Conservation (phyloP, 92 coral and sea anemone species). For the Montipora capitata region DNA sequence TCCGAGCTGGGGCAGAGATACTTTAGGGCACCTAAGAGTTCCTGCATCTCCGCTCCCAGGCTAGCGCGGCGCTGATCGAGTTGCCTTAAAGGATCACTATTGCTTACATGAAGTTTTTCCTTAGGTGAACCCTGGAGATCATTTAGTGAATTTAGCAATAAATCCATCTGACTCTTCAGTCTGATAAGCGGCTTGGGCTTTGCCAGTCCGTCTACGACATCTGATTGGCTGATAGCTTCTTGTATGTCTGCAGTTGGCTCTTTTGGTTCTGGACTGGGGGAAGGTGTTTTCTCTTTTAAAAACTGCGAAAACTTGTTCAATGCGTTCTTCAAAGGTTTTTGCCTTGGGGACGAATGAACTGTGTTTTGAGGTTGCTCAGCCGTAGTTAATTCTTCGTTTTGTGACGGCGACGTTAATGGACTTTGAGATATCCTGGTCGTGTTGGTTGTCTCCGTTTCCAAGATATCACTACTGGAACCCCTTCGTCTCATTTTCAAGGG, state of each 20-base stretch:
- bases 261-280: constrained; percentile 32
- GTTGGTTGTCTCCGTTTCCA: not conserved
- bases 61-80: constrained; percentile 71
- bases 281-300: constrained; percentile 26
- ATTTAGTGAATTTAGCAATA: constrained; percentile 64
- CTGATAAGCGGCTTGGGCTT: constrained; percentile 5
- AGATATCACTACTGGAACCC: constrained; percentile 49
- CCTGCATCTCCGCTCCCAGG: constrained; percentile 73
- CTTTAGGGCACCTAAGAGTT: constrained; percentile 54
- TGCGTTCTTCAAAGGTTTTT: constrained; percentile 35
- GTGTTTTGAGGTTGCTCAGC: not conserved
- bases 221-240: not conserved
- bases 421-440: constrained; percentile 9
- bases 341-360: constrained; percentile 23
- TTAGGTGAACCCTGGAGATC: constrained; percentile 64
- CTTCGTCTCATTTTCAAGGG: constrained; percentile 19
- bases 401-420: constrained; percentile 21
- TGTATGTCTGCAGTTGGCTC: not conserved
- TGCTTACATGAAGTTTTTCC: constrained; percentile 17
- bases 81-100: constrained; percentile 47
- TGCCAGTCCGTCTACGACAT: constrained; percentile 4
- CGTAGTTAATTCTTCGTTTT: not conserved
- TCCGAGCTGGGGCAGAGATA: constrained; percentile 58
- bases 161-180: constrained; percentile 65
- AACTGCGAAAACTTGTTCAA: constrained; percentile 36